Evolutionary conservation across 2,888 invertebrate genomes (phyloP).

Genomic region (Erebia ligea): DNA sequence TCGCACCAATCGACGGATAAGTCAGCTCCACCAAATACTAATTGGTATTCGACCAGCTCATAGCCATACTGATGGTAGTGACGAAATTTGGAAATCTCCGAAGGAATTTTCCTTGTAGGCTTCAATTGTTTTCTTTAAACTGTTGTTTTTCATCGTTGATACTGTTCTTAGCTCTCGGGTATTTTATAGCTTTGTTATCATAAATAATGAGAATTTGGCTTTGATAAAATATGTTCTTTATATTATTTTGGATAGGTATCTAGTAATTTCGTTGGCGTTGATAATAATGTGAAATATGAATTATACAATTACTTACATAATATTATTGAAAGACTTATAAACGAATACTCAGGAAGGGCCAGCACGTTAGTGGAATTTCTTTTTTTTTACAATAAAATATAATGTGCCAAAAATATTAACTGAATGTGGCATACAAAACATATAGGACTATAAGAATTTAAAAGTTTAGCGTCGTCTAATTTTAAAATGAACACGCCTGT

Average conservation of each 20-base stretch:
- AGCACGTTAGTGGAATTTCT: constrained; percentile 9
- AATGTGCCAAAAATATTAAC: constrained; percentile 25
- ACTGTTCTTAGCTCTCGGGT: background rate
- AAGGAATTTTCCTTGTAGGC: constrained; percentile 37
- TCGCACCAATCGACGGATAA: constrained; percentile 80
- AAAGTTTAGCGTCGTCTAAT: background rate
- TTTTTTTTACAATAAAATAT: background rate
- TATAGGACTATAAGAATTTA: constrained; percentile 17
- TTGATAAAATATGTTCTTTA: constrained; percentile 3
- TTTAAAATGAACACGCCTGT: no score
- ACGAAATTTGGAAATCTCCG: constrained; percentile 33
- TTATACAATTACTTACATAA: background rate
- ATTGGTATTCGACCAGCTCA: constrained; percentile 92
- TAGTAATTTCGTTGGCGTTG: constrained; percentile 11
- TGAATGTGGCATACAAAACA: constrained; percentile 20
- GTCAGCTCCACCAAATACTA: constrained; percentile 86
- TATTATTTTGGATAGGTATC: constrained; percentile 11
- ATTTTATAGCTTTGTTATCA: constrained; percentile 17
- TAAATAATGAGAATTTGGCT: constrained; percentile 3
- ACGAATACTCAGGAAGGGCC: constrained; percentile 26
- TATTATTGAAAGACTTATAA: constrained; percentile 21
- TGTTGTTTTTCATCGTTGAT: constrained; percentile 27
- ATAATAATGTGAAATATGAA: background rate
- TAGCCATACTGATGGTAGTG: constrained; percentile 75
- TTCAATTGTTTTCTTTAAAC: constrained; percentile 37